phyloP scores from a whole-genome alignment of 2,797 vertebrate genomes.

The Meda fulgida region DNA sequence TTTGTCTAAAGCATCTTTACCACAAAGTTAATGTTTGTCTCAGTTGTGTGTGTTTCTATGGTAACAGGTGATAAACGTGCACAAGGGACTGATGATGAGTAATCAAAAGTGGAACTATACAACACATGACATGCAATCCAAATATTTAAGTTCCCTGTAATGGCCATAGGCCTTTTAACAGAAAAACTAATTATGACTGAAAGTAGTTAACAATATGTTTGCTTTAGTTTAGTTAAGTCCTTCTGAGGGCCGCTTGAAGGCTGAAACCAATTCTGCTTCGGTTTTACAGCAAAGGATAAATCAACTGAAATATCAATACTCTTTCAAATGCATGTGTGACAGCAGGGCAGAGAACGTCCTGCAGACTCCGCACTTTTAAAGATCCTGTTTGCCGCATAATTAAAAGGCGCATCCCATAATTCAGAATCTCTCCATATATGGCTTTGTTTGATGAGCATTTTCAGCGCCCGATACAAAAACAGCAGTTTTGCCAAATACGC shows the following conservation, averaged over 20 bases:
- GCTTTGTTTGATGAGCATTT: constrained; percentile 21
- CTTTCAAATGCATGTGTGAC: not conserved
- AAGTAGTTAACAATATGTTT: not conserved
- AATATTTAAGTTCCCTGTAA: not conserved
- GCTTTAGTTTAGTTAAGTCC: not conserved
- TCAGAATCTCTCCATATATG: constrained; percentile 41
- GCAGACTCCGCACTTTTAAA: constrained; percentile 10
- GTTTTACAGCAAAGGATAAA: not conserved
- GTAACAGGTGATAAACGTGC: constrained; percentile 58
- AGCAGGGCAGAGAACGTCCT: not conserved
- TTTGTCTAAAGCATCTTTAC: constrained; percentile 33
- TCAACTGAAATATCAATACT: not conserved
- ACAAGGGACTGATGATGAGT: constrained; percentile 37
- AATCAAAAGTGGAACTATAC: constrained; percentile 49
- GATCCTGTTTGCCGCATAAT: not conserved
- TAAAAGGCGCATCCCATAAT: not conserved
- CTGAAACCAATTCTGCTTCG: not conserved
- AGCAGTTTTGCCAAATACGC: not conserved
- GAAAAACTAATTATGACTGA: not conserved
- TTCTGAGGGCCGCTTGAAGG: not conserved
- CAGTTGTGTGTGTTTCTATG: constrained; percentile 64
- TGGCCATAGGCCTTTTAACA: not conserved
- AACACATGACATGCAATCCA: not conserved
- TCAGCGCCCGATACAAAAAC: not conserved
- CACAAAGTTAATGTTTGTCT: constrained; percentile 45